Percentiles rank a stretch among this genome's conserved stretches.
Conservation (phyloP, 2,888 invertebrate species). For the Caenorhabditis afra region DNA sequence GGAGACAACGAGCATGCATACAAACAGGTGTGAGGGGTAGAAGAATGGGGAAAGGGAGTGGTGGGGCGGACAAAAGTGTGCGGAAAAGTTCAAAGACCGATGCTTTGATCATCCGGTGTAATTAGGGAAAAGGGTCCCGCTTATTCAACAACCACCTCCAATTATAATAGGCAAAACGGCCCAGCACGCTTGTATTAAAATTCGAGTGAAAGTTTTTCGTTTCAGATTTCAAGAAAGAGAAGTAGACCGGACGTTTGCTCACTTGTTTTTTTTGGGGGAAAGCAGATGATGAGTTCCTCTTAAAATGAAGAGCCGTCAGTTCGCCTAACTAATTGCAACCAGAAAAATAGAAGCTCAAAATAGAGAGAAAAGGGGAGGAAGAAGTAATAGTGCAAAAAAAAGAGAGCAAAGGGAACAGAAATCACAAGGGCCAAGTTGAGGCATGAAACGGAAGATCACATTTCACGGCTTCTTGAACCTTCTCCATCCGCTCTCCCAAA, state of each 20-base stretch:
- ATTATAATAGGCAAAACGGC: constrained; percentile 14
- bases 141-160: constrained; percentile 19
- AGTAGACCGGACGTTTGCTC: not conserved
- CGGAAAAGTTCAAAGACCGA: constrained; percentile 56
- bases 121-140: constrained; percentile 29
- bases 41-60: constrained; percentile 2
- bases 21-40: constrained; percentile 13
- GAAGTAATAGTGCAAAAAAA: not conserved
- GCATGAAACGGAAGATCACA: constrained; percentile 43
- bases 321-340: too few species aligned
- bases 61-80: constrained; percentile 34
- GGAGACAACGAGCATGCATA: constrained; percentile 11
- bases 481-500: constrained; percentile 6
- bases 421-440: not conserved
- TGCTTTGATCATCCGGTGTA: constrained; percentile 52
- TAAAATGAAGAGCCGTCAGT: too few species aligned
- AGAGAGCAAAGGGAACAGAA: constrained; percentile 1
- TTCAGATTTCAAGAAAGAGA: not conserved
- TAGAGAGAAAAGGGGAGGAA: not conserved
- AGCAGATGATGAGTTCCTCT: constrained; percentile 6
- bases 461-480: constrained; percentile 44
- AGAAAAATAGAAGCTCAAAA: too few species aligned
- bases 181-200: too few species aligned
- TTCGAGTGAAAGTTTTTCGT: not conserved
- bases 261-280: constrained; percentile 8